These are phyloP conservation scores for Hydropsyche tenuis DNA, from an alignment of 1,140 invertebrate species.

Conservation along the genomic window DNA sequence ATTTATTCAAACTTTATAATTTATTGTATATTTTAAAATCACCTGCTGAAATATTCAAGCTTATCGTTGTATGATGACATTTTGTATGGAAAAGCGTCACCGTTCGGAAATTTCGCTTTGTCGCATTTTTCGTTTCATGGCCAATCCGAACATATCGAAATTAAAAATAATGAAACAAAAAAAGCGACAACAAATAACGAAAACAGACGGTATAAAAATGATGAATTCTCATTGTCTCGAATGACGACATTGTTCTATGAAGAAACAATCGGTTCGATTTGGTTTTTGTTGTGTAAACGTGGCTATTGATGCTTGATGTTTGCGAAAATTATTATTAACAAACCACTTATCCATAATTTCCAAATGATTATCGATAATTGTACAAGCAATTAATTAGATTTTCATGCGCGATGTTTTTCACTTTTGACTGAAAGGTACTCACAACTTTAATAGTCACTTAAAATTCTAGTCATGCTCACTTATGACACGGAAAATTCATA, in stretches of 20 bases:
- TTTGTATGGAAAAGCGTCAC: too few relatives aligned
- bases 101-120: too few relatives aligned
- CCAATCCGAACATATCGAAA: background rate
- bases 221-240: constrained; percentile 23
- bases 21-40: too few relatives aligned
- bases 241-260: constrained; percentile 19
- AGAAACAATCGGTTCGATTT: constrained; percentile 20
- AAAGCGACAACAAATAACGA: background rate
- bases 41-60: too few relatives aligned
- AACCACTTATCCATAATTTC: constrained; percentile 1
- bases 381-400: background rate
- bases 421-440: background rate
- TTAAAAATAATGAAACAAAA: background rate
- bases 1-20: too few relatives aligned
- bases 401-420: background rate
- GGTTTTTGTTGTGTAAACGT: constrained; percentile 16
- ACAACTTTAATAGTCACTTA: background rate
- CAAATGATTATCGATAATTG: background rate
- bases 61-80: too few relatives aligned
- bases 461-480: background rate
- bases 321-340: constrained; percentile 28
- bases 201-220: constrained; percentile 2
- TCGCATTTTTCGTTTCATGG: background rate
- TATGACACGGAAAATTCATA: background rate
- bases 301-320: constrained; percentile 9